Evolutionary conservation across 2,888 invertebrate species (phyloP), one percentile per base, ranked within the genome.

Genomic region (Cantharis rufa): DNA sequence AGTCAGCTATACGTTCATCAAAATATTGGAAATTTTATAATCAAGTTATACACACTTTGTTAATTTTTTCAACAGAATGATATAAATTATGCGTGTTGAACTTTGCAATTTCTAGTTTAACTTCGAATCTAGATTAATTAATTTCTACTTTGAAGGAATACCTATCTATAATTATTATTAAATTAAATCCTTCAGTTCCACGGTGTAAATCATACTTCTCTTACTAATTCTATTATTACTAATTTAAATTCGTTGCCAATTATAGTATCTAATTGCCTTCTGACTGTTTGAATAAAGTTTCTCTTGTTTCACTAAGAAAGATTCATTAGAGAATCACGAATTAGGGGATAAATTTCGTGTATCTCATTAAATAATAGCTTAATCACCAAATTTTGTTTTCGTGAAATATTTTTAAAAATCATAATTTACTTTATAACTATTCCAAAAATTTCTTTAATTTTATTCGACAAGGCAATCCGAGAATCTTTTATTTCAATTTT

Each of bases 151-250:
- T 63, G 70, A 70, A 28, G 32, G 69, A 15, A 70, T 63, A 63
- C 70, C 48, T 48, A 48, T 48, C 74, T 63, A 74, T 70, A 74
- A 74, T 74, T 70, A 73, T 73, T 68, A 73, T 73, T 74, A 70
- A 74, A 74, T 74, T 74, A 74, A 74, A 70, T 74, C 74, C 74
- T 74, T 74, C 69, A 70, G 70, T 70, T 64, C 32, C 15, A 64
- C 27, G 69, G 62, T 74, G 64, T 70, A 74, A 32, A 63, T 69
- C 64, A 69, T 64, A 32, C 48, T 61, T 18, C 68, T 61, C 70
- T 61, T 32, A 15, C 70, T 69, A 70, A 74, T 74, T 74, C 32
- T 70, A 63, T 74, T 74, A 70, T 48, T 70, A 69, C 62, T 63
- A 74, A 74, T 74, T 74, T 70, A 64, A 70, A 74, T 70, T 70